Base-by-base conservation (phyloP, 2,113 vertebrate species). In the Orientallactaga bullata region DNA sequence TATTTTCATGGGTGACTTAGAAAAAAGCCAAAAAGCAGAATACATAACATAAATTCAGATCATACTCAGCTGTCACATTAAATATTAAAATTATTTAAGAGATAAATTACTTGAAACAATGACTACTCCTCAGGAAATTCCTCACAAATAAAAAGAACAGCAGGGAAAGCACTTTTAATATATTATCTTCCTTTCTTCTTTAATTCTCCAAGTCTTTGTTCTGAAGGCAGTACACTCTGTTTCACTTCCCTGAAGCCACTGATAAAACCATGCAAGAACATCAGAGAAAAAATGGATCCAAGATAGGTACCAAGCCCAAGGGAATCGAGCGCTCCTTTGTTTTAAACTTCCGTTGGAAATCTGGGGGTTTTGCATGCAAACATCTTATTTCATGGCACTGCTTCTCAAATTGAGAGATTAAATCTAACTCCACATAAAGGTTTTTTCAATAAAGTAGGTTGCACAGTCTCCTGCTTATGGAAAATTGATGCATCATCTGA, bases 351-450 rank as follows among this genome's bases (percentile, higher is more conserved):
- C 98, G 97, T 97, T 98, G 98, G 98, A 98, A 98, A 98, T 98
- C 98, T 98, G 91, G 93, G 98, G 97, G 98, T 98, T 98, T 98
- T 98, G 98, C 97, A 98, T 98, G 98, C 98, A 98, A 98, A 98
- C 97, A 97, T 98, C 98, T 98, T 98, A 98, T 98, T 98, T 98
- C 98, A 98, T 98, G 98, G 98, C 96, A 92, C 97, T 98, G 98
- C 98, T 98, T 98, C 97, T 98, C 97, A 98, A 98, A 98, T 98
- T 98, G 98, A 98, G 98, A 98, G 98, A 98, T 98, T 98, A 98
- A 98, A 98, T 98, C 98, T 98, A 97, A 97, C 88, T 81, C 86
- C 20, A 92, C 95, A 98, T 98, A 97, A 98, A 98, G 96, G 95
- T 97, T 98, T 47, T 98, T 98, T 98, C 98, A 98, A 97, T 98